Base-by-base conservation (phyloP, 1,140 invertebrate genomes). In the Drosophila repleta region DNA sequence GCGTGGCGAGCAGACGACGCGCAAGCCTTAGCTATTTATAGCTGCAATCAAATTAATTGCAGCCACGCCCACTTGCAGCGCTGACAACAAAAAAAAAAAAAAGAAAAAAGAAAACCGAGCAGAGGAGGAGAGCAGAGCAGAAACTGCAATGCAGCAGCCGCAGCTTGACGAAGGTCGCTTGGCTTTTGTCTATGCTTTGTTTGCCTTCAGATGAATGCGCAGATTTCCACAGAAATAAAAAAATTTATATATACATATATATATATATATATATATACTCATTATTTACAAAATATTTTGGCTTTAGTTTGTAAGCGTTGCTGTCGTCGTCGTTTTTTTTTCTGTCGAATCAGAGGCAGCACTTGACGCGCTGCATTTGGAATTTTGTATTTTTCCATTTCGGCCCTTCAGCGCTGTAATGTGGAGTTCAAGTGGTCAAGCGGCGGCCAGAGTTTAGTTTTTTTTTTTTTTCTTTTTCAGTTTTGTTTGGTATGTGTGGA, bases 21-120 rank as follows among this genome's bases (percentile, higher is more conserved):
- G 49, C 41, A 46, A 45, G 65, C 64, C 37, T 37, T 56, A 79
- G 74, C 82, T 87, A 87, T 87, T 87, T 87, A 87, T 87, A 87
- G 82, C 67, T 75, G 83, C 82, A 85, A 85, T 81, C 81, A 84
- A 84, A 84, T 87, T 84, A 87, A 82, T 85, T 87, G 81, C 80
- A 43, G 70, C 82, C 82, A 78, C 81, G 81, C 81, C 81, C 81
- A 74, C 72, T 80, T 60, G 64, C 65, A 56, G 46, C 65, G 52
- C 69, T 73, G 74, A 76, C 78, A 84, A 76, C 78, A 84, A 84
- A 82, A 81, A 81, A 82, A 4, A 29, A 29, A 29, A 29, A 1
- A 29, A 29, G 1, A 6, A 29, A 3, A 29, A 29, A 3, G 4
- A 24, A 24, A 24, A 3, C 4, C 26, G 5, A 29, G 7, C 4